These are phyloP conservation scores for Alouatta palliata DNA, from an alignment of 2,113 vertebrate species.

Conservation along the genomic window DNA sequence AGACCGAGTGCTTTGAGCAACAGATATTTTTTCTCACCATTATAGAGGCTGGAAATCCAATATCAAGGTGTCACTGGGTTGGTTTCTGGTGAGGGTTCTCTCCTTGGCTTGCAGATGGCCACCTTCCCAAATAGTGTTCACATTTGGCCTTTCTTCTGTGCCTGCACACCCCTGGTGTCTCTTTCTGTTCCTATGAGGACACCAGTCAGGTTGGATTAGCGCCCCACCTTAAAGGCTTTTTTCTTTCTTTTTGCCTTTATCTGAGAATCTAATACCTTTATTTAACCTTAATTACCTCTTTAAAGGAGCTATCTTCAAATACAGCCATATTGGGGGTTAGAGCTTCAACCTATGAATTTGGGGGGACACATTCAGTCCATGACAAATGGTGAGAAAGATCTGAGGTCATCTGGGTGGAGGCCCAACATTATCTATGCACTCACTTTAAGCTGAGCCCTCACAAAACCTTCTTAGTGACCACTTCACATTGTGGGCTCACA, in stretches of 20 bases:
- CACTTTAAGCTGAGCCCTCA: not conserved
- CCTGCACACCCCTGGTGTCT: not conserved
- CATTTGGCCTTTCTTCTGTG: not conserved
- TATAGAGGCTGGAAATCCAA: not conserved
- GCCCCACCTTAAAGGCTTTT: not conserved
- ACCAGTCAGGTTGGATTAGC: not conserved
- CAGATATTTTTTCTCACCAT: not conserved
- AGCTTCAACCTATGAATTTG: not conserved
- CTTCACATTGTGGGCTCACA: not conserved
- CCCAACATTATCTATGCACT: not conserved
- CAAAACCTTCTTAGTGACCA: not conserved
- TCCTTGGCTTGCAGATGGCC: not conserved
- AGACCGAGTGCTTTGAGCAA: not conserved
- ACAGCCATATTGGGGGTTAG: not conserved
- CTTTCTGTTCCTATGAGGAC: not conserved
- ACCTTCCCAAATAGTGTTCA: not conserved
- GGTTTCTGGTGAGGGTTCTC: not conserved
- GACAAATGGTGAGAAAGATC: not conserved
- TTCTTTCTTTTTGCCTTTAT: too few species aligned
- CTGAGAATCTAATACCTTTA: not conserved
- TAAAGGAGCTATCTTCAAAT: not conserved
- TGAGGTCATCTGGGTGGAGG: not conserved
- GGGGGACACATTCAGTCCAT: not conserved
- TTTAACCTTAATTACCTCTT: not conserved
- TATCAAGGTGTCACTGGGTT: not conserved